Percentiles rank a stretch among this genome's conserved stretches.
phyloP scores from a whole-genome alignment of 2,113 vertebrate genomes.

The Propithecus coquereli region DNA sequence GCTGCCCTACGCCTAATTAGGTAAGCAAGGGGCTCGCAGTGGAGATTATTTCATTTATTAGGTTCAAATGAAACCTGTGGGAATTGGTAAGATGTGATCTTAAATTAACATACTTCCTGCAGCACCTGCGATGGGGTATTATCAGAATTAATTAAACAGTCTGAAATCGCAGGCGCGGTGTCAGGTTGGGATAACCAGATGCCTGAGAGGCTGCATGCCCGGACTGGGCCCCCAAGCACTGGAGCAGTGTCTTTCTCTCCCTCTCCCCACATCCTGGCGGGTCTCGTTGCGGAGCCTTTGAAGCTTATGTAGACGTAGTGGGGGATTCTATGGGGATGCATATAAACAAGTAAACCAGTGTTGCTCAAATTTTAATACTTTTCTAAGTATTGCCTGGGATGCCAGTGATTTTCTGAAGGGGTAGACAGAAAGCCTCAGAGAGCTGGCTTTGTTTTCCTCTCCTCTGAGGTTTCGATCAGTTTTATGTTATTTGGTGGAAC shows the following conservation, averaged over 20 bases:
- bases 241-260: conserved; percentile 38
- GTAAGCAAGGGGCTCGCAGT: conserved; percentile 60
- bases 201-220: conserved; percentile 56
- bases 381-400: conserved; percentile 57
- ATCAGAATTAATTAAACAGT: conserved; percentile 78
- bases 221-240: conserved; percentile 57
- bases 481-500: conserved; percentile 64
- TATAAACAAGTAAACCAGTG: conserved; percentile 75
- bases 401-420: conserved; percentile 64
- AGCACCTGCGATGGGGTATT: conserved; percentile 76
- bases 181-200: conserved; percentile 74
- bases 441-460: conserved; percentile 66
- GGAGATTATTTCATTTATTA: conserved; percentile 78
- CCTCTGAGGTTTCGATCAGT: conserved; percentile 57
- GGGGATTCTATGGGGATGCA: conserved; percentile 75
- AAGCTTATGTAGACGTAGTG: conserved; percentile 61
- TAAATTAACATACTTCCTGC: conserved; percentile 79
- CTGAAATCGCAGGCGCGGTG: conserved; percentile 60
- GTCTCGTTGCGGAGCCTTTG: conserved; percentile 66
- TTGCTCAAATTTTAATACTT: conserved; percentile 78
- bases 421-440: conserved; percentile 63
- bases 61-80: conserved; percentile 74
- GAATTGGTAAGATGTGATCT: conserved; percentile 77
- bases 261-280: conserved; percentile 60
- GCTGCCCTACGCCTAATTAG: conserved; percentile 65